Percentiles rank a stretch among this genome's conserved stretches.
phyloP scores from a whole-genome alignment of 2,797 vertebrate genomes.

The Melanotaenia nigrans region DNA sequence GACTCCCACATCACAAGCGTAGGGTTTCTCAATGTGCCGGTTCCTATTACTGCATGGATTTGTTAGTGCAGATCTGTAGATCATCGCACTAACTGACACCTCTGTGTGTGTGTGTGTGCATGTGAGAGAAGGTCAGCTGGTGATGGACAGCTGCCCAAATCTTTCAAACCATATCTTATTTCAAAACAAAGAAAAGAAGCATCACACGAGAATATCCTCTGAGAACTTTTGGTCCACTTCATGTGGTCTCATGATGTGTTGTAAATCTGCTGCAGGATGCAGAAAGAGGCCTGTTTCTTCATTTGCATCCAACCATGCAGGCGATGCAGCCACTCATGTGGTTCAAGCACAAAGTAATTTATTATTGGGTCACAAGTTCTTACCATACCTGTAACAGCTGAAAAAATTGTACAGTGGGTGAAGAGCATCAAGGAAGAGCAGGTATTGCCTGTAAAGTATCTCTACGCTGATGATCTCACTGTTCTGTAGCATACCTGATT shows the following conservation, averaged over 20 bases:
- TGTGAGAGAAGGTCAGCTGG: slow-evolving; percentile 5
- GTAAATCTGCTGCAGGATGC: slow-evolving; percentile 5
- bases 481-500: slow-evolving; percentile 14
- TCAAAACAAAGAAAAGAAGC: background rate
- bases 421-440: background rate
- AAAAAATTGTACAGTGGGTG: background rate
- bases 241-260: background rate
- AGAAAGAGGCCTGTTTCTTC: slow-evolving; percentile 3
- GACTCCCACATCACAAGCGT: slow-evolving; percentile 65
- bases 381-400: background rate
- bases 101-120: slow-evolving; percentile 2
- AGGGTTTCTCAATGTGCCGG: slow-evolving; percentile 55
- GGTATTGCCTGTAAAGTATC: slow-evolving; percentile 2
- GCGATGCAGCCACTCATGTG: background rate
- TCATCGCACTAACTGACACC: slow-evolving; percentile 43
- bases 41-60: slow-evolving; percentile 60
- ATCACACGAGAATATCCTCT: background rate
- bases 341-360: background rate
- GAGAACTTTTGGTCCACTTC: slow-evolving; percentile 2
- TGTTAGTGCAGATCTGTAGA: slow-evolving; percentile 55
- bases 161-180: slow-evolving; percentile 18
- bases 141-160: slow-evolving; percentile 24
- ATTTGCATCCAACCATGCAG: background rate
- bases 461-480: slow-evolving; percentile 15
- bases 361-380: background rate